phyloP scores from a whole-genome alignment of 92 coral and sea anemone genomes.

The Umimayanthus kanabou region DNA sequence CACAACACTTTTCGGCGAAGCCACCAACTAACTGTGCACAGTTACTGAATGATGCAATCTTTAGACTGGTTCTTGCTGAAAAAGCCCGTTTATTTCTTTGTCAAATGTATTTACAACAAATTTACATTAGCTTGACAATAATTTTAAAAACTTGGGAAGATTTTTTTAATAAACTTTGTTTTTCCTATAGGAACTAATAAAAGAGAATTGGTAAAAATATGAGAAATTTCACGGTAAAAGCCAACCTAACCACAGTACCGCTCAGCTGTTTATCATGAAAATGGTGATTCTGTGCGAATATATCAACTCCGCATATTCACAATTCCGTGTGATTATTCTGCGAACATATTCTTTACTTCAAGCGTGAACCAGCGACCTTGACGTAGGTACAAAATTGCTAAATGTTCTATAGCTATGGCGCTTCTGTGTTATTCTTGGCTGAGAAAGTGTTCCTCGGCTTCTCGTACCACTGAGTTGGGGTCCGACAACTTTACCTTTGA shows the following conservation, averaged over 20 bases:
- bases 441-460: conserved; percentile 88
- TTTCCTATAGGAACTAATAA: no score
- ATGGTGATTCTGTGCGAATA: neutral
- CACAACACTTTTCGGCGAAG: no score
- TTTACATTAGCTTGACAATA: neutral
- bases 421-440: conserved; percentile 59
- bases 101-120: no score
- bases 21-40: no score
- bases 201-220: no score
- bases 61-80: no score
- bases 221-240: no score
- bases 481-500: conserved; percentile 84
- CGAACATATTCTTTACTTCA: neutral
- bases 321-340: neutral
- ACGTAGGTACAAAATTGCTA: neutral
- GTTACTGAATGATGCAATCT: no score
- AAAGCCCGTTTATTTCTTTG: no score
- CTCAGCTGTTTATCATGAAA: neutral
- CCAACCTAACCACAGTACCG: no score
- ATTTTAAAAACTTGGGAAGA: no score
- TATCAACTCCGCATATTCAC: neutral
- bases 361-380: neutral
- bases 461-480: conserved; percentile 68
- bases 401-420: neutral
- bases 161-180: no score